A percentile compares a stretch with the other conserved stretches of the same genome.
Conservation (phyloP, 2,113 vertebrate genomes). For the Leptobrachium ailaonicum region DNA sequence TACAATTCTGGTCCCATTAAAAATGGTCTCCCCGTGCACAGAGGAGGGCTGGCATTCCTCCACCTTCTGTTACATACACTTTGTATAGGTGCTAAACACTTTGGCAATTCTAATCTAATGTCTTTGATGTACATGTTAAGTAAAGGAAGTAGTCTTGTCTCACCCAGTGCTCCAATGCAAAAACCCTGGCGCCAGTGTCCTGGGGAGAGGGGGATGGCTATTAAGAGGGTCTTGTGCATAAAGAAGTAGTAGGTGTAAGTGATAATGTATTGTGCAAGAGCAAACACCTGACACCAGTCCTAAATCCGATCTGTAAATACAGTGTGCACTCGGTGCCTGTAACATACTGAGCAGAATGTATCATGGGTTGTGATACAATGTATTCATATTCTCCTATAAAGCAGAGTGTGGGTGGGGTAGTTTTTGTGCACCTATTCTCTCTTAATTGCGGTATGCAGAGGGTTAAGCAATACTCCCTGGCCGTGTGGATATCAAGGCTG, state of each 20-base stretch:
- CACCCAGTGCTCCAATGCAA: conserved; percentile 1
- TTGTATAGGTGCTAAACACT: conserved; percentile 43
- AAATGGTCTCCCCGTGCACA: neutral
- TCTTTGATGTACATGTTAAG: conserved; percentile 32
- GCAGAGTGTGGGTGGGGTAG: too few species aligned
- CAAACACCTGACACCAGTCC: conserved; percentile 32
- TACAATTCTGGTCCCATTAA: neutral
- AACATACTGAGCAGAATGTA: too few species aligned
- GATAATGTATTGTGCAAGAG: conserved; percentile 31
- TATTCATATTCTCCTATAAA: too few species aligned
- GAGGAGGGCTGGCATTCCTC: neutral
- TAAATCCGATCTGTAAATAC: conserved; percentile 41
- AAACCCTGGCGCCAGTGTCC: conserved; percentile 25
- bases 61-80: conserved; percentile 6
- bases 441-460: neutral
- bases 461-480: neutral
- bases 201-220: conserved; percentile 17
- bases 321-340: neutral
- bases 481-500: neutral
- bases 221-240: conserved; percentile 35
- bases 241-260: conserved; percentile 20
- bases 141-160: conserved; percentile 43
- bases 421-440: too few species aligned
- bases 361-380: too few species aligned
- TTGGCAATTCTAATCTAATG: conserved; percentile 37